phyloP scores from a whole-genome alignment of 1,140 invertebrate genomes.

The Neotoxoptera formosana region DNA sequence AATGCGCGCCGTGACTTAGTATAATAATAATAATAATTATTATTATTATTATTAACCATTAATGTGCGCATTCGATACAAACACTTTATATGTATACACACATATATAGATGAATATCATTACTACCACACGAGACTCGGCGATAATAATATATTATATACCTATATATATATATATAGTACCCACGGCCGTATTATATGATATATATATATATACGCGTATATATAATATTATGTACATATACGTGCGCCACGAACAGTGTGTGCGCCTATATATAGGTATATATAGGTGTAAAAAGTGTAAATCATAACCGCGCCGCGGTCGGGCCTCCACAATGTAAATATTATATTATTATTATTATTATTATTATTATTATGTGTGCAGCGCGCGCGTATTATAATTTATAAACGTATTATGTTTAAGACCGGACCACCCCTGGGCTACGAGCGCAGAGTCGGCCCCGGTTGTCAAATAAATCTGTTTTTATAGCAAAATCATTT shows the following conservation, averaged over 20 bases:
- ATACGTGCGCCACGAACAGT: neutral
- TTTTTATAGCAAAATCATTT: constrained; percentile 55
- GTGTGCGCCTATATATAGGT: constrained; percentile 1
- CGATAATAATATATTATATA: too few species aligned
- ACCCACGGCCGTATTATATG: neutral
- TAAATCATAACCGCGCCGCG: constrained; percentile 40
- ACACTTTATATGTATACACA: neutral
- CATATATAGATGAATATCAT: neutral
- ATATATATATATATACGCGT: neutral
- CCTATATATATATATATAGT: neutral
- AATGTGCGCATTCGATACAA: constrained; percentile 20
- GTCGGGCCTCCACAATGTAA: constrained; percentile 45
- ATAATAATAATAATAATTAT: neutral
- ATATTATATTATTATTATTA: too few species aligned
- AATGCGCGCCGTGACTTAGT: neutral
- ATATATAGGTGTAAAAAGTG: constrained; percentile 50
- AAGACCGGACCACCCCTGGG: constrained; percentile 55
- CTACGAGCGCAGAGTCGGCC: constrained; percentile 32
- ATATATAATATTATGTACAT: neutral
- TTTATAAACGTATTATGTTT: constrained; percentile 58
- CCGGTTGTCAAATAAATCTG: constrained; percentile 53
- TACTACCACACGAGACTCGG: neutral
- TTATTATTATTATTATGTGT: too few species aligned
- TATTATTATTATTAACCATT: neutral
- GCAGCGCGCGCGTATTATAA: too few species aligned